Evolutionary conservation across 1,140 invertebrate species (phyloP), one percentile per base, ranked within the genome.

Genomic region (Gonioctena quinquepunctata): DNA sequence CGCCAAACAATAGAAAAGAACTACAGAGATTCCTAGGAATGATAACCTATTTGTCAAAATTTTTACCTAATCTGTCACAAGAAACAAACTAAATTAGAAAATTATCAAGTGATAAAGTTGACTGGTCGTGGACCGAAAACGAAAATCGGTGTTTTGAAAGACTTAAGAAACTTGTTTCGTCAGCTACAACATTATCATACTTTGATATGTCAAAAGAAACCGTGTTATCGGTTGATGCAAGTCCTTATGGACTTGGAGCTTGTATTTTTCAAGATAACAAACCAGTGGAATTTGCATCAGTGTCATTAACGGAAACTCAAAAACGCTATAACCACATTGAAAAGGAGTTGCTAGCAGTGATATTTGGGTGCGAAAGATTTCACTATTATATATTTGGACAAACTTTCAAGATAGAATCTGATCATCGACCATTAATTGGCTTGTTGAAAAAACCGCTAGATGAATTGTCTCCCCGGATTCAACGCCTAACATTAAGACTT

Each of bases 191-290:
- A 42, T 28, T 67, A 13, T 18, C 22, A 6, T 68, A 33, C 42
- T 68, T 33, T 72, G 81, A 87, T 56, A 75, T 80, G 21, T 64
- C 74, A 3, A 70, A 76, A 60, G 67, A 77, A 23, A 60, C 87
- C 1, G 69, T 82, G 7, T 26, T 88, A 16, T 76, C 84, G 13
- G 83, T 83, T 19, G 87, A 89, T 79, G 85, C 86, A n/a, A 84
- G 81, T 42, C 67, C 78, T 0, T 82, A 82, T 74, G 86, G 84
- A 13, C 73, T 86, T 7, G 84, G 81, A 19, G 80, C 79, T 7
- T 74, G 77, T 26, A 25, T 86, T 2, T 33, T 83, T 4, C 84
- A 87, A 71, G 69, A 80, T 52, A 70, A 77, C 18, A 59, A 76
- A 19, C 82, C 79, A 11, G 70, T 86, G 7, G 73, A 77, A 8